Conservation (phyloP, 2,888 invertebrate species). For the Trypoxylon attenuatum region DNA sequence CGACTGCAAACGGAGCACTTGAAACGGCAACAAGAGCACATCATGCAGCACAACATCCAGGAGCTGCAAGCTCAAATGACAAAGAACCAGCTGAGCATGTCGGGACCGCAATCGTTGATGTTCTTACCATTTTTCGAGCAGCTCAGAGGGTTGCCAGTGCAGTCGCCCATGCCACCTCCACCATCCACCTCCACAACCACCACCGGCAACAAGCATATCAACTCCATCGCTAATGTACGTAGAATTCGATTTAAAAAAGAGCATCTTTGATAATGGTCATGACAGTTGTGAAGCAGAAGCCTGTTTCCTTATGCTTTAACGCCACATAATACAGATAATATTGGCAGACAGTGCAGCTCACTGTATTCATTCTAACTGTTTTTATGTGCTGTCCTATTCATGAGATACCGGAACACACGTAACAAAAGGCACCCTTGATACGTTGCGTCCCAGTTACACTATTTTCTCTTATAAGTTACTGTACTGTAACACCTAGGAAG, state of each 20-base stretch:
- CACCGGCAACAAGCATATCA: constrained; percentile 73
- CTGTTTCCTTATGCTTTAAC: neutral
- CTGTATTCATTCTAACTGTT: neutral
- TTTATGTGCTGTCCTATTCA: neutral
- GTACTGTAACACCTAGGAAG: too few relatives aligned
- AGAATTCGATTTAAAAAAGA: too few relatives aligned
- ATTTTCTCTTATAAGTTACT: too few relatives aligned
- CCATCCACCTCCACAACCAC: constrained; percentile 70
- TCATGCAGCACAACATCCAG: constrained; percentile 79
- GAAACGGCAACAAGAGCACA: constrained; percentile 79
- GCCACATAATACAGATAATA: neutral
- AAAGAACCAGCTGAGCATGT: constrained; percentile 77
- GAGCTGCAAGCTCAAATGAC: constrained; percentile 79
- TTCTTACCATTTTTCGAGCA: constrained; percentile 82
- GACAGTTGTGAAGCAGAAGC: neutral
- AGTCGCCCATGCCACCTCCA: constrained; percentile 69
- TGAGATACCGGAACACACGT: neutral
- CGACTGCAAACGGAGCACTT: constrained; percentile 81
- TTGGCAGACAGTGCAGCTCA: neutral
- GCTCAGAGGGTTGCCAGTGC: constrained; percentile 66
- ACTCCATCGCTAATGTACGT: constrained; percentile 71
- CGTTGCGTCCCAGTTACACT: too few relatives aligned
- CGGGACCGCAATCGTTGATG: constrained; percentile 80
- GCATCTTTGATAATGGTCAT: neutral
- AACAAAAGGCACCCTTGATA: too few relatives aligned